phyloP scores from a whole-genome alignment of 1,140 invertebrate genomes.

The Chironomus striatipennis region DNA sequence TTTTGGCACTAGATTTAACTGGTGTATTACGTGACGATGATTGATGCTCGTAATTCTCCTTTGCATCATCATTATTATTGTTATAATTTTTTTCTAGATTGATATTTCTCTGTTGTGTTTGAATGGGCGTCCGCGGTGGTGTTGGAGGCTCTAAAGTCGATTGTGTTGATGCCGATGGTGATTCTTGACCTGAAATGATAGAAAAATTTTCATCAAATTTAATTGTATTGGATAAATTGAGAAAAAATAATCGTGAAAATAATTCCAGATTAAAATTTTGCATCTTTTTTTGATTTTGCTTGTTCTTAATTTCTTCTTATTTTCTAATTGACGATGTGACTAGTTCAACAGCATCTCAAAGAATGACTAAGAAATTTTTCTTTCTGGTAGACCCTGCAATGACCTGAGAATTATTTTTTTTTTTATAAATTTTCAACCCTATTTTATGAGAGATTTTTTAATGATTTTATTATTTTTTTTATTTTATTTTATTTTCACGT shows the following conservation, averaged over 20 bases:
- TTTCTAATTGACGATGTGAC: not conserved
- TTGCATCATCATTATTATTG: constrained; percentile 18
- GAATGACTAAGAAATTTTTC: not conserved
- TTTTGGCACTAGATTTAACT: not conserved
- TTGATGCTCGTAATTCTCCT: not conserved
- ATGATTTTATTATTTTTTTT: constrained; percentile 8
- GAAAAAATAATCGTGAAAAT: constrained; percentile 18
- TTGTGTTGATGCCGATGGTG: constrained; percentile 16
- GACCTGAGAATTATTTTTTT: not conserved
- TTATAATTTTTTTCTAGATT: not conserved
- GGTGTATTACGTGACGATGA: not conserved
- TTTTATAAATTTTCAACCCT: constrained; percentile 2
- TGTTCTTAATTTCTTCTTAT: not conserved
- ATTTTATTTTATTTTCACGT: not conserved
- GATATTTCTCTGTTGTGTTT: not conserved
- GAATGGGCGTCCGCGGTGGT: constrained; percentile 4
- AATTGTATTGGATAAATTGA: not conserved
- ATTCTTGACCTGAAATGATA: constrained; percentile 5
- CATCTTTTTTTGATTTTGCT: constrained; percentile 10
- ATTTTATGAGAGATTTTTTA: constrained; percentile 2
- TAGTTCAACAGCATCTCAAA: constrained; percentile 15
- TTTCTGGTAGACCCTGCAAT: not conserved
- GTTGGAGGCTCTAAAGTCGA: not conserved
- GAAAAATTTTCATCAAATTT: constrained; percentile 23
- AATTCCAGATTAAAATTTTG: constrained; percentile 12